Evolutionary conservation across 1,140 invertebrate genomes (phyloP), one percentile per base, ranked within the genome.

Genomic region (Cydia fagiglandana): DNA sequence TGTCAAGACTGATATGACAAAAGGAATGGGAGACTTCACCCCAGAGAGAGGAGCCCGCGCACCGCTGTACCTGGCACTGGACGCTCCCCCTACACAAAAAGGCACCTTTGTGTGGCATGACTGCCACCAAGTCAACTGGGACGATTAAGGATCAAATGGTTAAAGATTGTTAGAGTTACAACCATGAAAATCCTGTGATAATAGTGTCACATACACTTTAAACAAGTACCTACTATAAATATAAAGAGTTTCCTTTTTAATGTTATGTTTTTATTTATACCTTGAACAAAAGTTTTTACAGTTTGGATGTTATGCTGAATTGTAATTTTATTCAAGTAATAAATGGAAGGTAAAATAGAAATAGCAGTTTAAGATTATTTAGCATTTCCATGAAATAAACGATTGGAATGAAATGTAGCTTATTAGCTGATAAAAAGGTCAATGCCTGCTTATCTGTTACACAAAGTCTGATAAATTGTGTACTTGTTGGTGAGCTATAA

Each of bases 1-100:
- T 91, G 96, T 97, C 2, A 94, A 95, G 84, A 97, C 96, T 34
- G 96, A 96, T 82, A 96, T 97, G 96, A 95, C 94, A 10, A 95
- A 94, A 84, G 95, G 96, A 73, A 96, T 95, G 91, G 96, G 96
- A 41, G 90, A 91, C 30, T 93, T 96, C 53, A 95, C 95, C 28
- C 94, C 95, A 53, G 96, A 96, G 77, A 84, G 96, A 93, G 96
- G 96, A 64, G 91, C 93, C 13, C 78, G 80, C 30, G 91, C 91
- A 38, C 89, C 93, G 17, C 83, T 94, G 4, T 93, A 91, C 77
- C 81, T 93, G 70, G 92, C 93, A n/a, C 73, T 94, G 24, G 90
- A 93, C 73, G 91, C 92, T 24, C 91, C 91, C 66, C 87, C 90
- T 73, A 80, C 87, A 53, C 80, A 90, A 1, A 93, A 93, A 82